Evolutionary conservation across 2,797 vertebrate genomes (phyloP).

Genomic region (Melanotaenia pygmaea): DNA sequence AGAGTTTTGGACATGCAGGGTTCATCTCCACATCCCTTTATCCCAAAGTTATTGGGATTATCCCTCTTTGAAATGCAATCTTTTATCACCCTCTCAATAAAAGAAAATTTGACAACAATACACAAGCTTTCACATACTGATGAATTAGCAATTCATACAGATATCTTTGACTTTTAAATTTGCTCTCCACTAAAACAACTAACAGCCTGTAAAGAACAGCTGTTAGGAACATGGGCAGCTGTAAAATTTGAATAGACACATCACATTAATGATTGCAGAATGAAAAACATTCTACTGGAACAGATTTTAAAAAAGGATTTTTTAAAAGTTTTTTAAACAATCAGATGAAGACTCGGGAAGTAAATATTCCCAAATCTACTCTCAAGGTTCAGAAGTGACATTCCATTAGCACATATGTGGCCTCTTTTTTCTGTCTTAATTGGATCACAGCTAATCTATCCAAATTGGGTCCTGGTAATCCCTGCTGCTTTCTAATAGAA

Average conservation of each 20-base stretch:
- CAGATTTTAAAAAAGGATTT: neutral
- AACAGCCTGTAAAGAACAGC: neutral
- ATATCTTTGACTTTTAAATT: constrained; percentile 6
- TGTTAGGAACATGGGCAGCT: neutral
- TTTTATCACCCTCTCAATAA: neutral
- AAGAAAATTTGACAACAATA: neutral
- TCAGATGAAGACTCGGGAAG: neutral
- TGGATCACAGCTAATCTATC: neutral
- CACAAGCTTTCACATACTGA: neutral
- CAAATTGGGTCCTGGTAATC: neutral
- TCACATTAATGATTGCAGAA: neutral
- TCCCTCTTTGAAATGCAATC: neutral
- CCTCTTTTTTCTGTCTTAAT: neutral
- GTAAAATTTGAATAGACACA: constrained; percentile 2
- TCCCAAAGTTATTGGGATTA: neutral
- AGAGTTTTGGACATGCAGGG: neutral
- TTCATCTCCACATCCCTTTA: neutral
- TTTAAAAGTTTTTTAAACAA: constrained; percentile 3
- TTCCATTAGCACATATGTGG: neutral
- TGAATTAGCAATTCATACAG: neutral
- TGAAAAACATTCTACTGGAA: constrained; percentile 8
- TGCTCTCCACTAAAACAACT: neutral
- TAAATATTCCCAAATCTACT: constrained; percentile 25
- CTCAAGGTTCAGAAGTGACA: constrained; percentile 9
- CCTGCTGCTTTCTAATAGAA: neutral